phyloP scores from a whole-genome alignment of 2,888 invertebrate species.

The Creontiades dilutus region DNA sequence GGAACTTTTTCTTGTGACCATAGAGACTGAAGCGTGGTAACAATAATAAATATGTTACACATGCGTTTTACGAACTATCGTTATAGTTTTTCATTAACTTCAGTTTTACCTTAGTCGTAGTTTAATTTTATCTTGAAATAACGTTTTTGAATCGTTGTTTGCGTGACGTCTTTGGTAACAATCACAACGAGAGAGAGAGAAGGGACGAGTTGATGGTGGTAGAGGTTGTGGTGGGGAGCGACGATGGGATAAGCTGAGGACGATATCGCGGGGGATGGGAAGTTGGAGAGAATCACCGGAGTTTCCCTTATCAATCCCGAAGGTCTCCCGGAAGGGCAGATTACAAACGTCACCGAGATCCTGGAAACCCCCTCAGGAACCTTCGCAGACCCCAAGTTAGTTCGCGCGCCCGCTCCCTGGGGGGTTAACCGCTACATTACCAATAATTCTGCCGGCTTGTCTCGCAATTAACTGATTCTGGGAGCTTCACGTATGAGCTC shows the following conservation, averaged over 20 bases:
- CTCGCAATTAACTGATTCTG: not conserved
- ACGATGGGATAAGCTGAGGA: not conserved
- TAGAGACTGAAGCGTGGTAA: too few relatives aligned
- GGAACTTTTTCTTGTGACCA: too few relatives aligned
- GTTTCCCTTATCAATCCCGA: constrained; percentile 24
- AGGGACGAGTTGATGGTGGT: not conserved
- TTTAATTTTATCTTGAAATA: too few relatives aligned
- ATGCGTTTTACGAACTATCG: too few relatives aligned
- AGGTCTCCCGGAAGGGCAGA: not conserved
- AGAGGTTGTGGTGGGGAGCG: not conserved
- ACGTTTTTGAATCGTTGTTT: too few relatives aligned
- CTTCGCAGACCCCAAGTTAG: not conserved
- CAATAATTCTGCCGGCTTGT: not conserved
- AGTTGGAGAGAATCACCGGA: constrained; percentile 10
- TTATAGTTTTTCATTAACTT: too few relatives aligned
- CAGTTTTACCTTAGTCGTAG: too few relatives aligned
- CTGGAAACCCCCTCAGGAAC: not conserved
- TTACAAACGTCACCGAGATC: constrained; percentile 1
- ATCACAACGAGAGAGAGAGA: too few relatives aligned
- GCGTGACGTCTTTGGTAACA: too few relatives aligned
- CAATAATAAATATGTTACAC: too few relatives aligned
- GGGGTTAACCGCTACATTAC: not conserved
- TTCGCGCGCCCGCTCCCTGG: not conserved
- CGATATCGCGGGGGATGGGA: not conserved
- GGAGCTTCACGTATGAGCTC: not conserved